Conservation (phyloP, 2,888 invertebrate species). For the Platypus cylindrus region DNA sequence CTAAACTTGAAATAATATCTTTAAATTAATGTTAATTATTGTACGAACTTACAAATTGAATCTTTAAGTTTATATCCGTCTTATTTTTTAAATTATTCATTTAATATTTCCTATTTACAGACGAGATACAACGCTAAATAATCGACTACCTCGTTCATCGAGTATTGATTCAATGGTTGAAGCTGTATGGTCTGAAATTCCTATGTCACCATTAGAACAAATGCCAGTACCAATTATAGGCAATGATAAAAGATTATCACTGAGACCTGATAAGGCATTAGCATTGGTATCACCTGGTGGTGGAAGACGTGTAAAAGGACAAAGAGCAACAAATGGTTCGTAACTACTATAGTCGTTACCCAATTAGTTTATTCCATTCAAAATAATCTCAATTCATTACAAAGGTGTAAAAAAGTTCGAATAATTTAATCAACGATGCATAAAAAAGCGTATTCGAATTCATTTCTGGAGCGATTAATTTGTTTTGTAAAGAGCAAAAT, state of each 20-base stretch:
- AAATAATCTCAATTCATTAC: not conserved
- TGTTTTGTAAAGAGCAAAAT: too few species aligned
- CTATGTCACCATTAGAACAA: conserved; percentile 19
- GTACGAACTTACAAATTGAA: too few species aligned
- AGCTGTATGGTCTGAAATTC: conserved; percentile 48
- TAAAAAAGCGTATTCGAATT: not conserved
- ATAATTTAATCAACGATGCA: not conserved
- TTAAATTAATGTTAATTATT: too few species aligned
- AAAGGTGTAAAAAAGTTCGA: not conserved
- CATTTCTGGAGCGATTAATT: too few species aligned
- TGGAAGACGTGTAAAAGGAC: conserved; percentile 62
- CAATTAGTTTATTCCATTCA: too few species aligned
- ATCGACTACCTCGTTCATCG: conserved; percentile 56
- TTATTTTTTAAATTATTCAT: too few species aligned
- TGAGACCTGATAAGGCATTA: conserved; percentile 39
- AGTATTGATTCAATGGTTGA: conserved; percentile 71
- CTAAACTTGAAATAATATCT: too few species aligned
- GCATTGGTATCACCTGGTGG: conserved; percentile 64
- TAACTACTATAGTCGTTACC: too few species aligned
- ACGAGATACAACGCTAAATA: conserved; percentile 35
- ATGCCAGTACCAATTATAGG: conserved; percentile 11
- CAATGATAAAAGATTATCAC: conserved; percentile 32
- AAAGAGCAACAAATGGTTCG: conserved; percentile 62
- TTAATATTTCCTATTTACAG: conserved; percentile 33
- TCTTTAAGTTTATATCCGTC: too few species aligned